Conservation (phyloP, 2,113 vertebrate genomes). For the Crotalus tigris region DNA sequence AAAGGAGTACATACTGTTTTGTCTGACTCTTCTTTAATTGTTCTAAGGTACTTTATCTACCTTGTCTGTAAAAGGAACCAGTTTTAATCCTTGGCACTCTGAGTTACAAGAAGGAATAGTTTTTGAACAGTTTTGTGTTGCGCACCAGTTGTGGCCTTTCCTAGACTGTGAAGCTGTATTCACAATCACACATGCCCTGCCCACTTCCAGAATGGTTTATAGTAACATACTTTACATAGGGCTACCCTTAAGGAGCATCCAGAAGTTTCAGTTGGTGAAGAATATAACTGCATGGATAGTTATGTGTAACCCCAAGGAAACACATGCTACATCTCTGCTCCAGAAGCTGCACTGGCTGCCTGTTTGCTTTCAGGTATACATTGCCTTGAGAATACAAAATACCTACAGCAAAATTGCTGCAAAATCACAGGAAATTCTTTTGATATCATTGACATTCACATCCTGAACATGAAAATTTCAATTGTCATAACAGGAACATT, state of each 20-base stretch:
- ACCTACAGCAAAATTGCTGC: background rate
- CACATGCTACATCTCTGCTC: background rate
- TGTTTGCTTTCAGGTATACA: background rate
- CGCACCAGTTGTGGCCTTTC: background rate
- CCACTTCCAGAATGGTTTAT: background rate
- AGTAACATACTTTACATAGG: background rate
- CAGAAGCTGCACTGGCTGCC: background rate
- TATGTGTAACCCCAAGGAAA: background rate
- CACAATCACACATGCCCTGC: background rate
- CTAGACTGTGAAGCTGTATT: background rate
- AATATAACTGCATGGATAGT: background rate
- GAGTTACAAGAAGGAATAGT: no score
- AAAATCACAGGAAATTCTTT: conserved; percentile 21
- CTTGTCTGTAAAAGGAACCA: background rate
- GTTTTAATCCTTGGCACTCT: background rate
- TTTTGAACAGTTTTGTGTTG: background rate
- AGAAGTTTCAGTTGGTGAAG: background rate
- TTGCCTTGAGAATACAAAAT: background rate
- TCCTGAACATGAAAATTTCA: conserved; percentile 24
- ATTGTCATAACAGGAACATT: conserved; percentile 30
- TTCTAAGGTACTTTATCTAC: background rate
- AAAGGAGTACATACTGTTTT: background rate
- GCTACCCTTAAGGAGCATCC: background rate
- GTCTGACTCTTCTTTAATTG: background rate
- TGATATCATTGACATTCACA: conserved; percentile 28